These are phyloP conservation scores for Catocala nupta DNA, from an alignment of 2,888 invertebrate genomes.

Conservation along the genomic window DNA sequence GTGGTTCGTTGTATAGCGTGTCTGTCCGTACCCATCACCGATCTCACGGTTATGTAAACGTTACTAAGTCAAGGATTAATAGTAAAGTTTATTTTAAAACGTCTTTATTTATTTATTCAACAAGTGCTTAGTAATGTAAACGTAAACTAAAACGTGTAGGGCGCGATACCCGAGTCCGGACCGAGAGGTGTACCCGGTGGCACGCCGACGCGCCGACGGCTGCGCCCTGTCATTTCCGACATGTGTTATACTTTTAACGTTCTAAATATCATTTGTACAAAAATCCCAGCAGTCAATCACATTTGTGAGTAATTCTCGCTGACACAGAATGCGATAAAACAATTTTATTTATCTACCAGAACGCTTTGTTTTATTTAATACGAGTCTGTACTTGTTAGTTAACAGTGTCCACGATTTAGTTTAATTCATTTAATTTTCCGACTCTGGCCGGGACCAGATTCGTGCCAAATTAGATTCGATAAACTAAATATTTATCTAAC, in stretches of 20 bases:
- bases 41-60: slow-evolving; percentile 79
- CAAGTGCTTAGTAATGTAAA: slow-evolving; percentile 84
- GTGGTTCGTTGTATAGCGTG: slow-evolving; percentile 30
- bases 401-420: slow-evolving; percentile 25
- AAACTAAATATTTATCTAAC: slow-evolving; percentile 86
- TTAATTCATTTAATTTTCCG: slow-evolving; percentile 38
- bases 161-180: slow-evolving; percentile 59
- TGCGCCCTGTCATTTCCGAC: slow-evolving; percentile 61
- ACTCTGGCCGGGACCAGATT: slow-evolving; percentile 68
- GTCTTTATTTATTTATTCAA: slow-evolving; percentile 83
- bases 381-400: slow-evolving; percentile 7
- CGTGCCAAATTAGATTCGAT: slow-evolving; percentile 86
- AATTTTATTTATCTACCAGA: slow-evolving; percentile 12
- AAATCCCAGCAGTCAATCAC: slow-evolving; percentile 46
- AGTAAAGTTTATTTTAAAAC: slow-evolving; percentile 82
- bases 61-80: slow-evolving; percentile 81
- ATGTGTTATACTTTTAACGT: slow-evolving; percentile 61
- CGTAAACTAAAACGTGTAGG: slow-evolving; percentile 72
- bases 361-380: slow-evolving; percentile 8
- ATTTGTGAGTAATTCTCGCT: slow-evolving; percentile 37
- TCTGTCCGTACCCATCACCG: slow-evolving; percentile 49
- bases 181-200: slow-evolving; percentile 65
- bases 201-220: slow-evolving; percentile 53
- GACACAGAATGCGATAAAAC: slow-evolving; percentile 21
- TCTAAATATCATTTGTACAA: slow-evolving; percentile 54